Conservation (phyloP, 2,797 vertebrate species). For the Lycodopsis pacificus region DNA sequence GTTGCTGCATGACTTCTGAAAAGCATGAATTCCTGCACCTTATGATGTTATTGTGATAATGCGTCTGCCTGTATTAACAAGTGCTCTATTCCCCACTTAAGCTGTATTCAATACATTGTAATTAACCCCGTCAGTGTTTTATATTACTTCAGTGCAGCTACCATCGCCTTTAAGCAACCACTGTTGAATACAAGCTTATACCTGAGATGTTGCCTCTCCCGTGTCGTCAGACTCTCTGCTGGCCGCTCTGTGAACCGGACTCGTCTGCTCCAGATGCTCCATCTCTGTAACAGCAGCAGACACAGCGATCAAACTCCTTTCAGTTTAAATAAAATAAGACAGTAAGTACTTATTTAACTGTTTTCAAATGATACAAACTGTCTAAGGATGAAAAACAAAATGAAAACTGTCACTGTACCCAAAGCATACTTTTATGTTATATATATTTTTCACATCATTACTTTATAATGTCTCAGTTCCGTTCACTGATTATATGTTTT, state of each 20-base stretch:
- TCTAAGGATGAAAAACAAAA: constrained; percentile 16
- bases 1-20: background rate
- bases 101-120: background rate
- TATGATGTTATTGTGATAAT: constrained; percentile 12
- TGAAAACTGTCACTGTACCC: background rate
- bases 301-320: constrained; percentile 24
- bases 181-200: constrained; percentile 27
- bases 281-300: constrained; percentile 85
- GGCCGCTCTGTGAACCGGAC: constrained; percentile 76
- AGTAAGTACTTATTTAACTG: background rate
- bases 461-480: background rate
- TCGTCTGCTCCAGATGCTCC: constrained; percentile 89
- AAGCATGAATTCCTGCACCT: constrained; percentile 5
- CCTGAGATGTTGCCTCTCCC: constrained; percentile 83
- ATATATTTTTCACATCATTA: background rate
- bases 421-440: background rate
- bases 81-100: background rate
- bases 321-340: background rate
- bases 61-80: background rate
- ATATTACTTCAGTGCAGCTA: background rate
- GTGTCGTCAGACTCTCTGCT: constrained; percentile 85
- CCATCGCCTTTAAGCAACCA: background rate
- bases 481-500: background rate
- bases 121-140: background rate
- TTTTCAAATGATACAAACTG: background rate